Conservation (phyloP, 2,888 invertebrate species). For the Patella ulyssiponensis region DNA sequence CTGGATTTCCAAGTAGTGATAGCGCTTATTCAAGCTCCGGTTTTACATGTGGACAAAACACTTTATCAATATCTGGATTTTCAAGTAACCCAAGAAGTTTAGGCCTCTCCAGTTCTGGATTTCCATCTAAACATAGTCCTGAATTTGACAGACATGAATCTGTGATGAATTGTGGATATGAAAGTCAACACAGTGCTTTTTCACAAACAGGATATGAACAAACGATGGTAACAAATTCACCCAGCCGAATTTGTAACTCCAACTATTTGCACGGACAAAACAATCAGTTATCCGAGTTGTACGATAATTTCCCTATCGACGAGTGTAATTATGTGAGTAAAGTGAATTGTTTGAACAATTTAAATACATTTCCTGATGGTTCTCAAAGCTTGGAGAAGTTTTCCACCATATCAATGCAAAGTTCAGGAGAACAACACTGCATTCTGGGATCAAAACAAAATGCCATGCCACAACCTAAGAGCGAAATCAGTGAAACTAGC, state of each 20-base stretch:
- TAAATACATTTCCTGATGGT: neutral
- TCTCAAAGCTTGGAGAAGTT: neutral
- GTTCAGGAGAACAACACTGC: neutral
- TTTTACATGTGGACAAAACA: neutral
- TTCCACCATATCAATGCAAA: slow-evolving; percentile 8
- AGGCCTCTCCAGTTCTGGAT: neutral
- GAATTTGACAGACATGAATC: neutral
- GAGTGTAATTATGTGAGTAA: neutral
- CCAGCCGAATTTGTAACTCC: neutral
- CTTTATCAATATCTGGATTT: neutral
- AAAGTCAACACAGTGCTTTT: no score
- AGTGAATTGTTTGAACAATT: neutral
- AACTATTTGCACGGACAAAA: slow-evolving; percentile 1
- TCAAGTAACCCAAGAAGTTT: neutral
- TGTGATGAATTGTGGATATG: no score
- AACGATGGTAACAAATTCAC: no score
- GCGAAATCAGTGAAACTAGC: neutral
- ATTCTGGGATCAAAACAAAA: slow-evolving; percentile 4
- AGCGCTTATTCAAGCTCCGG: neutral
- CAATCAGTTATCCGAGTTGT: neutral
- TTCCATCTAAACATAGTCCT: neutral
- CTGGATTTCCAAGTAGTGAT: neutral
- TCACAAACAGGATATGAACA: no score
- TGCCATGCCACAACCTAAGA: neutral
- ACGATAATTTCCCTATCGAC: neutral